Evolutionary conservation across 2,888 invertebrate genomes (phyloP), one percentile per base, ranked within the genome.

Genomic region (Thera obeliscata): DNA sequence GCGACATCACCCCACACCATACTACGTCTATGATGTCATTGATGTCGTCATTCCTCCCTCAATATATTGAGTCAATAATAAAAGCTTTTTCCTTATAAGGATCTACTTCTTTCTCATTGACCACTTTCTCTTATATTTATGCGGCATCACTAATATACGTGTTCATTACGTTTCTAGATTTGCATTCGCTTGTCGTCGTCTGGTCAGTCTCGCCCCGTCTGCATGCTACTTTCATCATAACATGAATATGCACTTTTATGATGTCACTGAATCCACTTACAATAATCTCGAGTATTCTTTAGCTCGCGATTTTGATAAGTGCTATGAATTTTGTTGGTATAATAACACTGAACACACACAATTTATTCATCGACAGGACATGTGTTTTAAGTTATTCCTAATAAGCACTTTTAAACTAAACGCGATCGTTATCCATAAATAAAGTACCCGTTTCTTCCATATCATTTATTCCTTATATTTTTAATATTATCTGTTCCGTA

Each of bases 11-110:
- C 22, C 22, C 71, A 33, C 9, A 72, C 71, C 69, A 63, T 65
- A 66, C 71, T 74, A 72, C 67, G 67, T 55, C 71, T 60, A 69
- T 85, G 85, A 85, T 83, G 82, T 84, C 85, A 86, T 78, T 72
- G 55, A 65, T 73, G 62, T 72, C 76, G 74, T 81, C 82, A 78
- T 72, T 73, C 61, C 69, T 71, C 66, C 69, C 67, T 74, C 61
- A 56, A 43, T 57, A 58, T 56, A 60, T 68, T 69, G 64, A 71
- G n/a, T 55, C 8, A 56, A 41, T 52, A 52, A 49, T 41, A 56
- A 58, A 54, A 58, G 46, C 50, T 33, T 11, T 52, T 61, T 52
- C 68, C 64, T 64, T 57, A 66, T 61, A 63, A 56, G 66, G 61
- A 33, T 61, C 46, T 48, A 50, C 58, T 59, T 65, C 36, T 66